phyloP scores from a whole-genome alignment of 2,888 invertebrate genomes.

The Busseola fusca region DNA sequence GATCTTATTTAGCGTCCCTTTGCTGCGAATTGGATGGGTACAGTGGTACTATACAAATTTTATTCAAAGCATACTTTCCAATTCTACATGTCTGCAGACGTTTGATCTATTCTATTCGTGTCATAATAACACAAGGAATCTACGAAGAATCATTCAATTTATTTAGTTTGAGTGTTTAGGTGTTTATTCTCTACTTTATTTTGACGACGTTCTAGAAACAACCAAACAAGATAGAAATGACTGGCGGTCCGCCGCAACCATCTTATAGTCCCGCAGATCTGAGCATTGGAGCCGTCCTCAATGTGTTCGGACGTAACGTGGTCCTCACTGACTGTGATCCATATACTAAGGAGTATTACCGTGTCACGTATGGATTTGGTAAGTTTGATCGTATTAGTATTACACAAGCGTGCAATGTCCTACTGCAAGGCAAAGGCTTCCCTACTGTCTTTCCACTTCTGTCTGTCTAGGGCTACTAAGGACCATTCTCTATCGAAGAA shows the following conservation, averaged over 20 bases:
- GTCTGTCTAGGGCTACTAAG: background rate
- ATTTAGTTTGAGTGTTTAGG: background rate
- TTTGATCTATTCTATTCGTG: background rate
- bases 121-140: background rate
- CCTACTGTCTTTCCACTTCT: background rate
- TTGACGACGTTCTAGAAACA: constrained; percentile 73
- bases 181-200: background rate
- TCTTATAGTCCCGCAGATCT: constrained; percentile 93
- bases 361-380: constrained; percentile 91
- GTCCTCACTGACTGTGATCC: constrained; percentile 95
- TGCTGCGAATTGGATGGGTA: background rate
- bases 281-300: constrained; percentile 94
- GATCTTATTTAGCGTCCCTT: background rate
- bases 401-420: background rate
- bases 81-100: background rate
- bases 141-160: background rate
- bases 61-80: background rate
- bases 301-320: constrained; percentile 94
- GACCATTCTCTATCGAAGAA: background rate
- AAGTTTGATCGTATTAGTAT: constrained; percentile 51
- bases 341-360: constrained; percentile 95
- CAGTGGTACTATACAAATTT: background rate
- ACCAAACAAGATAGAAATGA: constrained; percentile 80
- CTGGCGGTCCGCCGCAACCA: constrained; percentile 78
- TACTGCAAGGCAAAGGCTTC: background rate